Conservation (phyloP, 2,888 invertebrate species). For the Heliconius cydno region DNA sequence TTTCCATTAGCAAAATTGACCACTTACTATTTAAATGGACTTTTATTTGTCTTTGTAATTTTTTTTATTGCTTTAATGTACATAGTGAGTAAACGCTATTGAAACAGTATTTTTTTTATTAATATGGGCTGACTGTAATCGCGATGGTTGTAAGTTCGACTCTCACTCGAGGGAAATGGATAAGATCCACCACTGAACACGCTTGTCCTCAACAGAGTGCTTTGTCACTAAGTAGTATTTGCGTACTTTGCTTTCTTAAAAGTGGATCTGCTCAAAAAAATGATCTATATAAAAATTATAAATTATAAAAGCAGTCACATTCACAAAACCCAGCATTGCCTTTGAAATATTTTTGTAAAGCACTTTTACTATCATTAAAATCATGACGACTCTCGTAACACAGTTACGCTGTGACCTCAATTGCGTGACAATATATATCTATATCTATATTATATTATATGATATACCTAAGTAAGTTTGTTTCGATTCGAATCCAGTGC, state of each 20-base stretch:
- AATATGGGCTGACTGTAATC: no score
- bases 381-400: not conserved
- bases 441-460: not conserved
- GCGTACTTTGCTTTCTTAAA: no score
- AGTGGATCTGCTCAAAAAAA: no score
- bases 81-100: not conserved
- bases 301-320: no score
- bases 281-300: no score
- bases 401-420: slow-evolving; percentile 14
- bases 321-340: not conserved
- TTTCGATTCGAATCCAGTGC: slow-evolving; percentile 8
- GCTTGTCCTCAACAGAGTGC: not conserved
- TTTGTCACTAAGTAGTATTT: not conserved
- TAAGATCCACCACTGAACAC: no score
- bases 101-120: not conserved
- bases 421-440: not conserved
- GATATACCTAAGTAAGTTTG: not conserved
- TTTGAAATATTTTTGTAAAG: slow-evolving; percentile 4
- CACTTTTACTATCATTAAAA: slow-evolving; percentile 8
- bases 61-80: slow-evolving; percentile 3
- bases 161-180: no score
- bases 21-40: slow-evolving; percentile 21
- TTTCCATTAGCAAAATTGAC: slow-evolving; percentile 31
- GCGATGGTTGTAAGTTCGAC: no score
- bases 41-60: slow-evolving; percentile 1